Conservation (phyloP, 2,113 vertebrate species). For the Lasiurus cinereus region DNA sequence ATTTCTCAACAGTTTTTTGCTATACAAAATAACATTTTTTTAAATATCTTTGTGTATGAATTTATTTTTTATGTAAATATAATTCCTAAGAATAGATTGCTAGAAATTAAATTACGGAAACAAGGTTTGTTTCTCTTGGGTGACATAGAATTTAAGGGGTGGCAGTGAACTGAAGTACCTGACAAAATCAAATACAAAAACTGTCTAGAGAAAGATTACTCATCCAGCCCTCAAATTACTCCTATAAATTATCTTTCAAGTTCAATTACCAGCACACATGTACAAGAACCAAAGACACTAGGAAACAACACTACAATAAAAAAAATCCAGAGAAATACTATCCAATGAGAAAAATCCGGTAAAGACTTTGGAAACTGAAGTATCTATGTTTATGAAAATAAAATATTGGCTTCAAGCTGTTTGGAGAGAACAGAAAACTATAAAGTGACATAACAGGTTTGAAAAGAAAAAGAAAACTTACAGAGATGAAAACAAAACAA, state of each 20-base stretch:
- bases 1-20: slow-evolving; percentile 12
- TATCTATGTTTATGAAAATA: slow-evolving; percentile 35
- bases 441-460: neutral
- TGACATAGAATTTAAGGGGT: neutral
- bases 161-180: neutral
- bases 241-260: neutral
- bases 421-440: neutral
- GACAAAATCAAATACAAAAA: slow-evolving; percentile 26
- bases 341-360: neutral
- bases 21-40: slow-evolving; percentile 2
- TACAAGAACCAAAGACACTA: slow-evolving; percentile 3
- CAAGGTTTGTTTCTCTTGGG: slow-evolving; percentile 35
- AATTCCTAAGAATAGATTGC: neutral
- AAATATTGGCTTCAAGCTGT: neutral
- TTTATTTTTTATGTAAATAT: neutral
- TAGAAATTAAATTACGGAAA: slow-evolving; percentile 12
- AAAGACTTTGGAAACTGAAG: neutral
- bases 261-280: slow-evolving; percentile 10
- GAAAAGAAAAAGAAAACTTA: slow-evolving; percentile 33
- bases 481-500: neutral
- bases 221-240: neutral
- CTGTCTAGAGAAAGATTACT: neutral
- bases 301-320: neutral
- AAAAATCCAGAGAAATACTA: slow-evolving; percentile 10
- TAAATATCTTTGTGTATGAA: slow-evolving; percentile 6